Evolutionary conservation across 2,113 vertebrate species (phyloP).

Genomic region (Anarrhichthys ocellatus): DNA sequence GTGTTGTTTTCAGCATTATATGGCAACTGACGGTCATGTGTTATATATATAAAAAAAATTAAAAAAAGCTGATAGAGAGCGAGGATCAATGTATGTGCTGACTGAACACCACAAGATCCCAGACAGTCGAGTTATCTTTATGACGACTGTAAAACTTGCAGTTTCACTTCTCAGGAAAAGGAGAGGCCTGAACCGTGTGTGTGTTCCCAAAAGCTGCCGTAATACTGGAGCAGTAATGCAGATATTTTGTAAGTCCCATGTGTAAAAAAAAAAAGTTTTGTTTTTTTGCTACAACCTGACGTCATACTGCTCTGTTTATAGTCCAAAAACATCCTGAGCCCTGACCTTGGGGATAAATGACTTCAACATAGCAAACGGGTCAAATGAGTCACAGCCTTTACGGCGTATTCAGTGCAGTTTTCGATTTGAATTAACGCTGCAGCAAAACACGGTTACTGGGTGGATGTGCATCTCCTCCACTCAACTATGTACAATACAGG

Average conservation of each 20-base stretch:
- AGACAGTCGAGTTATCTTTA: constrained; percentile 53
- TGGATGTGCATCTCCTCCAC: background rate
- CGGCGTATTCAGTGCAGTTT: background rate
- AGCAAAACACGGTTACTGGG: background rate
- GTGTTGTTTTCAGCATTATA: background rate
- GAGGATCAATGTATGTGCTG: constrained; percentile 10
- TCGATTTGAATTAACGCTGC: background rate
- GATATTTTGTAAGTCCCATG: background rate
- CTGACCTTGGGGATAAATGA: constrained; percentile 3
- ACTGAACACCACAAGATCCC: constrained; percentile 7
- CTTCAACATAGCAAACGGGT: background rate
- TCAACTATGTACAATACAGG: background rate
- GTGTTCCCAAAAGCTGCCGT: background rate
- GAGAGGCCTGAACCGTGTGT: background rate
- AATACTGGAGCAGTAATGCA: background rate
- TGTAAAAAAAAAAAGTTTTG: background rate
- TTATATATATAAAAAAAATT: background rate
- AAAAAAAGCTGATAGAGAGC: constrained; percentile 5
- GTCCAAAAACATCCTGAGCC: constrained; percentile 15
- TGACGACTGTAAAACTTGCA: constrained; percentile 40
- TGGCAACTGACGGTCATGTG: constrained; percentile 16
- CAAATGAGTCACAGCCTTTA: constrained; percentile 14
- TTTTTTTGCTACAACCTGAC: constrained; percentile 12
- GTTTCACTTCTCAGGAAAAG: constrained; percentile 39
- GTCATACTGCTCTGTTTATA: background rate